Evolutionary conservation across 2,888 invertebrate species (phyloP), one percentile per base, ranked within the genome.

Genomic region (Perithous albicinctus): DNA sequence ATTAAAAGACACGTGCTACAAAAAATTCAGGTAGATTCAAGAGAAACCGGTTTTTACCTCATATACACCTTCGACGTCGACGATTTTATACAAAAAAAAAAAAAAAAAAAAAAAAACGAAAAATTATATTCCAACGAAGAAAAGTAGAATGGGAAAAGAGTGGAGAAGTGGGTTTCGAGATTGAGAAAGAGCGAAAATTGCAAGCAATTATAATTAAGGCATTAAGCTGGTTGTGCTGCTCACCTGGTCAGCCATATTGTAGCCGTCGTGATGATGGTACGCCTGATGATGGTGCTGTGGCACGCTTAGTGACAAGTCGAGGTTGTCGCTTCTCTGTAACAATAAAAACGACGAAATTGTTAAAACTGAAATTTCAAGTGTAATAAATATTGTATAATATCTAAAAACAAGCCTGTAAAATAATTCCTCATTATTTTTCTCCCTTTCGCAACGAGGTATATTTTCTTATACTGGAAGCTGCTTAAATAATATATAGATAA

Each of bases 181-280:
- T n/a, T 56, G 46, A 20, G 41, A 41, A n/a, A 26, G 32, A 59
- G 20, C 23, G 63, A 41, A 41, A 41, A 41, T 15, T 20, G 18
- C n/a, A 32, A 3, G 29, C 18, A 43, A 51, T 56, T 38, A n/a
- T n/a, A 54, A 51, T 35, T n/a, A 32, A 43, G n/a, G 15, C 6
- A 66, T 26, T n/a, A 63, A 59, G 46, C 15, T 41, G 10, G 59
- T 46, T 26, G n/a, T n/a, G n/a, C n/a, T n/a, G 59, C 93, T 93
- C 91, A 96, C 96, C 95, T 96, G 96, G 93, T 96, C 96, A 92
- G 95, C 95, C 96, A 96, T 96, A 93, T 95, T 95, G 95, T 96
- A 96, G 89, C 95, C 94, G 94, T 95, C 95, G 88, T 91, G 92
- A 93, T 95, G 95, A 89, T 95, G 94, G 89, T 94, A 94, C 92